Evolutionary conservation across 2,113 vertebrate genomes (phyloP).

Genomic region (Actenoides lindsayi): DNA sequence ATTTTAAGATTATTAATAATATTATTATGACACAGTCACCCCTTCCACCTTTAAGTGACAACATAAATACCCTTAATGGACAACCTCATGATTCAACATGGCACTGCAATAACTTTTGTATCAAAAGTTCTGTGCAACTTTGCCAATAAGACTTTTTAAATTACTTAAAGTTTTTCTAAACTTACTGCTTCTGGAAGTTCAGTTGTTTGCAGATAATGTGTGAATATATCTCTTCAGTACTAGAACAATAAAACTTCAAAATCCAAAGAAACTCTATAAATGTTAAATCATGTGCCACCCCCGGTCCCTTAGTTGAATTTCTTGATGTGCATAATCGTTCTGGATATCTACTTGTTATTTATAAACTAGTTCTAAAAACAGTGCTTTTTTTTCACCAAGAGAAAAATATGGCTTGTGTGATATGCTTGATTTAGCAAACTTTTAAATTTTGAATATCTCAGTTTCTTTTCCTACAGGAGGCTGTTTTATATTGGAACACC

Average conservation of each 20-base stretch:
- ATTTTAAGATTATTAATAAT: not conserved
- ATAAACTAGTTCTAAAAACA: not conserved
- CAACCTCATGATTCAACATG: not conserved
- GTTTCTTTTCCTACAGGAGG: not conserved
- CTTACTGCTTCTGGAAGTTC: not conserved
- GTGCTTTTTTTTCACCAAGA: not conserved
- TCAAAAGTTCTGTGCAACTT: not conserved
- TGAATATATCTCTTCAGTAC: not conserved
- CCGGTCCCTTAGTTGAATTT: not conserved
- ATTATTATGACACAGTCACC: not conserved
- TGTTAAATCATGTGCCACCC: not conserved
- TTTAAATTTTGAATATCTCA: not conserved
- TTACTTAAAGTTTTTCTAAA: too few relatives aligned
- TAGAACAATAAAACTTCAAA: not conserved
- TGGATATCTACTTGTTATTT: not conserved
- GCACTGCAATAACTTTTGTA: not conserved
- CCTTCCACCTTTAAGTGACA: not conserved
- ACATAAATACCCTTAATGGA: not conserved
- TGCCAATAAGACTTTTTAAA: too few relatives aligned
- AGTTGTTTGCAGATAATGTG: not conserved
- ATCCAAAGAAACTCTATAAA: not conserved
- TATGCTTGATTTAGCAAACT: not conserved
- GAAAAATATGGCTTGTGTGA: not conserved
- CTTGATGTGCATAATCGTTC: not conserved
- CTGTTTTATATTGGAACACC: not conserved